These are phyloP conservation scores for Chionoecetes opilio DNA, from an alignment of 1,140 invertebrate species.

Conservation along the genomic window DNA sequence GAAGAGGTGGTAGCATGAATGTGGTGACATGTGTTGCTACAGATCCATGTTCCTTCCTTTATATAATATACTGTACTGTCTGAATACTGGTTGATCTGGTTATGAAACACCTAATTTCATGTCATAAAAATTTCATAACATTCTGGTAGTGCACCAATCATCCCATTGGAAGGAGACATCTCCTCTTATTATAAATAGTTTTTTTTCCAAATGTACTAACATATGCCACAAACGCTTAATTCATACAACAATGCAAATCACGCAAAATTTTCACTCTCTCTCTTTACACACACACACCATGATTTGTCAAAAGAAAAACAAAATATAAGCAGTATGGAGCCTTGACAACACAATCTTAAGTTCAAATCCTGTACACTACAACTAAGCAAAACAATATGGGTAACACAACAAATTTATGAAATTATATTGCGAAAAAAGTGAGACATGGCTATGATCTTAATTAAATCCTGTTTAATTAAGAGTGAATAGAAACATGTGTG, in stretches of 20 bases:
- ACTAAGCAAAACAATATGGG: too few species aligned
- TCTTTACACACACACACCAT: too few species aligned
- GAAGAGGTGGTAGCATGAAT: constrained; percentile 60
- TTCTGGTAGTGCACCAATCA: constrained; percentile 7
- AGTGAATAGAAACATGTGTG: too few species aligned
- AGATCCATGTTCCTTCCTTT: background rate
- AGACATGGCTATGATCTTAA: too few species aligned
- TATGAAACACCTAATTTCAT: constrained; percentile 10
- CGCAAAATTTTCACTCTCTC: too few species aligned
- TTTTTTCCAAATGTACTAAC: background rate
- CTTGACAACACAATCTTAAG: too few species aligned
- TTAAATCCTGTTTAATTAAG: too few species aligned
- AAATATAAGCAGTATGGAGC: too few species aligned
- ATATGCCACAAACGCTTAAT: background rate
- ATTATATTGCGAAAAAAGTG: too few species aligned
- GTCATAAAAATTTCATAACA: constrained; percentile 7
- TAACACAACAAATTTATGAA: too few species aligned
- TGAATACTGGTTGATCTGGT: constrained; percentile 30
- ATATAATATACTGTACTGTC: constrained; percentile 53
- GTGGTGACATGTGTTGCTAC: constrained; percentile 19
- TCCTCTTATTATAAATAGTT: background rate
- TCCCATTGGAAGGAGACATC: background rate
- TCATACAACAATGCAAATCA: background rate
- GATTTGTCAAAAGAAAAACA: too few species aligned
- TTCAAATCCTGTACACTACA: too few species aligned